Percentiles rank a stretch among this genome's conserved stretches.
Evolutionary conservation across 1,140 invertebrate genomes (phyloP).

Genomic region (Dendroctonus valens): DNA sequence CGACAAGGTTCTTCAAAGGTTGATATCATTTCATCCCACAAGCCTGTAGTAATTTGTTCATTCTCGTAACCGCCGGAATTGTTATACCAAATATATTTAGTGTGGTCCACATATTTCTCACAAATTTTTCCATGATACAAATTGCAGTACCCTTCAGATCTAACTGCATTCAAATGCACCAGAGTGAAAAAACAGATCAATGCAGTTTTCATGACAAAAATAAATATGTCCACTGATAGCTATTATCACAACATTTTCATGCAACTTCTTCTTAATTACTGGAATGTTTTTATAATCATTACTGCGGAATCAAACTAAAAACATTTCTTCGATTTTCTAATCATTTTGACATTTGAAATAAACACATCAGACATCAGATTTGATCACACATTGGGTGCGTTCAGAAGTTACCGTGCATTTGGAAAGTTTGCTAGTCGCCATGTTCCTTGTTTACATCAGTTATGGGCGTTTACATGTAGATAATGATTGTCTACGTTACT

Average conservation of each 20-base stretch:
- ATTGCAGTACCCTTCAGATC: constrained; percentile 69
- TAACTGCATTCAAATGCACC: constrained; percentile 7
- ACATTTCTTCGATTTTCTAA: too few species aligned
- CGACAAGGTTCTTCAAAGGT: constrained; percentile 78
- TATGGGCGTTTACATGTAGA: too few species aligned
- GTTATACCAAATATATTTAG: constrained; percentile 81
- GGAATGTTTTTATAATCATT: too few species aligned
- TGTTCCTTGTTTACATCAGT: too few species aligned
- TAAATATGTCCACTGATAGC: not conserved
- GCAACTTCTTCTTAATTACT: not conserved
- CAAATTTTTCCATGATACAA: constrained; percentile 88
- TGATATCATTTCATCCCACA: constrained; percentile 84
- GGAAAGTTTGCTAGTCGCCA: too few species aligned
- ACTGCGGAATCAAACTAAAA: too few species aligned
- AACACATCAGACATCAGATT: too few species aligned
- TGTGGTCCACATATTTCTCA: constrained; percentile 70
- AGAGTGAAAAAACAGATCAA: constrained; percentile 11
- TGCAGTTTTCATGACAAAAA: constrained; percentile 24
- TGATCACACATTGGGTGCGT: too few species aligned
- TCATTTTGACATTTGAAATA: too few species aligned
- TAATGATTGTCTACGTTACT: too few species aligned
- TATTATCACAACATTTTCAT: not conserved
- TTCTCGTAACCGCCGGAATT: constrained; percentile 74
- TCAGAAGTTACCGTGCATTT: too few species aligned
- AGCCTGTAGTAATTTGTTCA: constrained; percentile 75